phyloP scores from a whole-genome alignment of 2,888 invertebrate species.

The Chaetoderma sp. region DNA sequence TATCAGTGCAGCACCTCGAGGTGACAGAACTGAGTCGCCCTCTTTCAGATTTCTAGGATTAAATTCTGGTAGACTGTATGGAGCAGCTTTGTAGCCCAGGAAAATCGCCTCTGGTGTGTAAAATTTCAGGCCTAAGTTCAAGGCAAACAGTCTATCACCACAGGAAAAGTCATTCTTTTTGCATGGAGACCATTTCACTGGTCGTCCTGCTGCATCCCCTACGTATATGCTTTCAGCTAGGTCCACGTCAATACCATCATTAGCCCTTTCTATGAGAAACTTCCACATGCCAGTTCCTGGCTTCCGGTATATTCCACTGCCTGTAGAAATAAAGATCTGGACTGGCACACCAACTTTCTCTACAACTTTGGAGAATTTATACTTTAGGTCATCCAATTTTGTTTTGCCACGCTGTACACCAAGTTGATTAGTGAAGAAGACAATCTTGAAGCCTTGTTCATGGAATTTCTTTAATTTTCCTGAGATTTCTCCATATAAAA shows the following conservation, averaged over 20 bases:
- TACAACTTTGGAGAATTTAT: conserved; percentile 83
- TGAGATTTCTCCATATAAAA: conserved; percentile 78
- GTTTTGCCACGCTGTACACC: conserved; percentile 70
- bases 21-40: no score
- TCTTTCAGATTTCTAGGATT: conserved; percentile 65
- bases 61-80: conserved; percentile 70
- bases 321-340: conserved; percentile 73
- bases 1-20: conserved; percentile 51
- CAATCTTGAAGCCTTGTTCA: conserved; percentile 83
- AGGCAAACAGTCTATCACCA: conserved; percentile 69
- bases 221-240: conserved; percentile 81
- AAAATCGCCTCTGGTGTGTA: conserved; percentile 96
- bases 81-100: conserved; percentile 72
- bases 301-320: conserved; percentile 78
- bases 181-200: conserved; percentile 80
- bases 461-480: conserved; percentile 77
- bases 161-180: conserved; percentile 65
- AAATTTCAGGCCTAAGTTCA: conserved; percentile 74
- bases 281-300: conserved; percentile 94
- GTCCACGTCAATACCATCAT: conserved; percentile 78
- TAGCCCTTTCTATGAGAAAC: conserved; percentile 77
- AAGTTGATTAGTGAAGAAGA: conserved; percentile 91
- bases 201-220: conserved; percentile 87
- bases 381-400: conserved; percentile 82
- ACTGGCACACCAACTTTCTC: conserved; percentile 81